Percentiles rank a stretch among this genome's conserved stretches.
phyloP scores from a whole-genome alignment of 1,140 invertebrate species.

The Scylla paramamosain region DNA sequence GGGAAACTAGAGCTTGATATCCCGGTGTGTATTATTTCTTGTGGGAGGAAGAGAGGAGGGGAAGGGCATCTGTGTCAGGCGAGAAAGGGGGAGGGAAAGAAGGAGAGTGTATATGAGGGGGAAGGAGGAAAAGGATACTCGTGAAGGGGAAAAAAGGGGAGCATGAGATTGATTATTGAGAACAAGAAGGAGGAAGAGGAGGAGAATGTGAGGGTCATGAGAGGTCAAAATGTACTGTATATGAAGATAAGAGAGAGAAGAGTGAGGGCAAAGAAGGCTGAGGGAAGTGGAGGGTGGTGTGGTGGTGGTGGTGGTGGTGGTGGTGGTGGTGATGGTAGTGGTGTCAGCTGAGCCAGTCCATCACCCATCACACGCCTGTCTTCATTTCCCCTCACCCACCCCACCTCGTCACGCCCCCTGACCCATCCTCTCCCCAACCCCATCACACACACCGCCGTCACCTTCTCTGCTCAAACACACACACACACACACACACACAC shows the following conservation, averaged over 20 bases:
- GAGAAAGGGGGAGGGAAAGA: not conserved
- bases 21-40: too few species aligned
- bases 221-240: not conserved
- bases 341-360: conserved; percentile 39
- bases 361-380: conserved; percentile 47
- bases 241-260: conserved; percentile 50
- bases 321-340: not conserved
- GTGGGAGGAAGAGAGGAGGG: too few species aligned
- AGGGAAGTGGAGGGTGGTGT: not conserved
- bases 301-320: not conserved
- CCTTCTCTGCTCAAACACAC: too few species aligned
- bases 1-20: too few species aligned
- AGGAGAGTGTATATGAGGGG: not conserved
- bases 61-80: not conserved
- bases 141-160: too few species aligned
- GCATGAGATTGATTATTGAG: too few species aligned
- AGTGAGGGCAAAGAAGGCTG: not conserved
- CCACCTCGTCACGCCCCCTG: not conserved
- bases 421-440: not conserved
- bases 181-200: not conserved
- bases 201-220: not conserved
- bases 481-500: too few species aligned
- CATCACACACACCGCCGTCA: not conserved
- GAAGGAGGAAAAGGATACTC: too few species aligned
- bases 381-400: not conserved